Evolutionary conservation across 2,797 vertebrate species (phyloP), one percentile per base, ranked within the genome.

Genomic region (Amniataba percoides): DNA sequence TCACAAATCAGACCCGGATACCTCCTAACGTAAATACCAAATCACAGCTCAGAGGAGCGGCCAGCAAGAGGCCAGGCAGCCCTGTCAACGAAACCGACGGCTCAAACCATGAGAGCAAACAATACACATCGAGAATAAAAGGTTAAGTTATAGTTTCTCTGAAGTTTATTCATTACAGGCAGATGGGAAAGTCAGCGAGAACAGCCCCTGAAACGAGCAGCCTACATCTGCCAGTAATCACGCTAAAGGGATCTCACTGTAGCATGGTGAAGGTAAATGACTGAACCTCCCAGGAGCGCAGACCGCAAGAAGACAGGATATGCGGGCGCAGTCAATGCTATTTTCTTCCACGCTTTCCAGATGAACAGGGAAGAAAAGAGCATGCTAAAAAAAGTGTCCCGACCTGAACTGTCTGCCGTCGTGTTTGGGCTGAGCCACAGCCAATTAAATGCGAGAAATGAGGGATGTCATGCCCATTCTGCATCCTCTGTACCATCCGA

Each of bases 221-320:
- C 48, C 63, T 21, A 60, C 88, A 88, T 91, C 83, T 90, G 86
- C 70, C 79, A 80, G 71, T 79, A 86, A 89, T 92, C 83, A 76
- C 1, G 21, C 74, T 77, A 9, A 70, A 80, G 64, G 70, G 70
- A 74, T 86, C 76, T 83, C 56, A 36, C 58, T 74, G 67, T 49
- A 77, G 62, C 71, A 59, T 34, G 42, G 51, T 64, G 66, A 79
- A 90, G 86, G 87, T 90, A 82, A 91, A 90, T 83, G 84, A 85
- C 82, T 58, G 71, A 89, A 78, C 65, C 77, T 78, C 83, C 52
- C 8, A 2, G 69, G 77, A 81, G 53, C n/a, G 61, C 67, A 78
- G 77, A 90, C 84, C 85, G 66, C 86, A 82, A 85, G 81, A 84
- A 58, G 77, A 81, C 86, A 77, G 80, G 78, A 90, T 88, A 74